These are phyloP conservation scores for Cynaeus angustus DNA, from an alignment of 2,888 invertebrate genomes.

Conservation along the genomic window DNA sequence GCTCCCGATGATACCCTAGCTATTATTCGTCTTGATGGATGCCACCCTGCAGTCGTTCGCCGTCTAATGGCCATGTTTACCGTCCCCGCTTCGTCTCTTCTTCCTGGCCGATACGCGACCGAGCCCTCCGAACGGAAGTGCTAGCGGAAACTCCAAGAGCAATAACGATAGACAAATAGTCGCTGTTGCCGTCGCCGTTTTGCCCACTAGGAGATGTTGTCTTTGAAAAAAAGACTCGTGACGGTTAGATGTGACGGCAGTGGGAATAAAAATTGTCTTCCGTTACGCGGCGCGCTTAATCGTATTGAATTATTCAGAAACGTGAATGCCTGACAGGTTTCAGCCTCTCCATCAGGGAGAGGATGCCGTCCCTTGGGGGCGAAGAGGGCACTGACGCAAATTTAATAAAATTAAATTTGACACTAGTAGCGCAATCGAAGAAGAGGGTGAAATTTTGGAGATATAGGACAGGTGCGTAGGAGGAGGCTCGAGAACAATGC, in stretches of 20 bases:
- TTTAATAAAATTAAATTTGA: conserved; percentile 13
- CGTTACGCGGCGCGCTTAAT: conserved; percentile 28
- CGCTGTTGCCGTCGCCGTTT: conserved; percentile 22
- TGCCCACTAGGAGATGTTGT: conserved; percentile 25
- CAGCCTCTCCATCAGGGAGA: conserved; percentile 14
- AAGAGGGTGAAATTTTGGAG: background rate
- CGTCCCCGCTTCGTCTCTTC: conserved; percentile 9
- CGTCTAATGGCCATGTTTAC: conserved; percentile 48
- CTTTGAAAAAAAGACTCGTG: conserved; percentile 7
- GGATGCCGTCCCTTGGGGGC: background rate
- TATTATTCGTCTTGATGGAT: conserved; percentile 35
- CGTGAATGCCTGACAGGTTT: conserved; percentile 27
- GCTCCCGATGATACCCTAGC: conserved; percentile 18
- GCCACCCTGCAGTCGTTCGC: conserved; percentile 25
- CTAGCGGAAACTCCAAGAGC: conserved; percentile 58
- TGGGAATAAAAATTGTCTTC: conserved; percentile 33
- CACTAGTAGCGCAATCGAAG: conserved; percentile 19
- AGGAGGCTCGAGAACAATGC: no score
- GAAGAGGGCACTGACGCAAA: conserved; percentile 2
- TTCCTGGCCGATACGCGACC: conserved; percentile 26
- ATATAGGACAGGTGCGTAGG: background rate
- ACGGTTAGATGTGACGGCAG: conserved; percentile 14
- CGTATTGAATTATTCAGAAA: conserved; percentile 37
- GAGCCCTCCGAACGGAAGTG: conserved; percentile 53
- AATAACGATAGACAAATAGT: conserved; percentile 62